These are phyloP conservation scores for Dicerorhinus sumatrensis DNA, from an alignment of 2,113 vertebrate species.

Conservation along the genomic window DNA sequence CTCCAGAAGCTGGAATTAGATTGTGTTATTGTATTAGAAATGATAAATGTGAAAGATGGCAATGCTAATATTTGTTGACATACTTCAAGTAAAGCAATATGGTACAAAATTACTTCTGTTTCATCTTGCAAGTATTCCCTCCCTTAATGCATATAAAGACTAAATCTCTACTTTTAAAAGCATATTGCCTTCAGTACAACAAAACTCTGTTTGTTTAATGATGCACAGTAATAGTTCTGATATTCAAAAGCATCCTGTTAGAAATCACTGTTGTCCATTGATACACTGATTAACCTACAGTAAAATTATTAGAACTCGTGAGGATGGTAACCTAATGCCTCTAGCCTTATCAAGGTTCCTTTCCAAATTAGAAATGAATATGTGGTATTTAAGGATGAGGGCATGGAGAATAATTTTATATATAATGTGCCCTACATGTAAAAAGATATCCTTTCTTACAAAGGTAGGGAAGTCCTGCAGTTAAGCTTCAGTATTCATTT, in stretches of 20 bases:
- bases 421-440: conserved; percentile 25
- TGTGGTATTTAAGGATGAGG: conserved; percentile 29
- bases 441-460: not conserved
- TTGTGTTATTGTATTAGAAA: conserved; percentile 2
- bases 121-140: not conserved
- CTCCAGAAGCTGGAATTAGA: conserved; percentile 6
- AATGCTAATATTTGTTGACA: not conserved
- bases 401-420: not conserved
- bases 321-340: conserved; percentile 8
- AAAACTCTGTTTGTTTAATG: not conserved
- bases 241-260: conserved; percentile 3
- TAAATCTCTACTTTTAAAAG: conserved; percentile 5
- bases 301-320: not conserved
- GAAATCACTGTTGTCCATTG: not conserved
- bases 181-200: not conserved
- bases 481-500: conserved; percentile 77
- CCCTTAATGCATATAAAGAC: not conserved
- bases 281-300: not conserved
- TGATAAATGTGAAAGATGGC: not conserved
- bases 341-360: conserved; percentile 15
- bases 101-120: not conserved
- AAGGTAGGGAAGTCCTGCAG: conserved; percentile 39
- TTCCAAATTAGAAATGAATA: conserved; percentile 53
- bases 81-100: not conserved
- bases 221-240: not conserved